Conservation (phyloP, 2,113 vertebrate genomes). For the Nycticryphes semicollaris region DNA sequence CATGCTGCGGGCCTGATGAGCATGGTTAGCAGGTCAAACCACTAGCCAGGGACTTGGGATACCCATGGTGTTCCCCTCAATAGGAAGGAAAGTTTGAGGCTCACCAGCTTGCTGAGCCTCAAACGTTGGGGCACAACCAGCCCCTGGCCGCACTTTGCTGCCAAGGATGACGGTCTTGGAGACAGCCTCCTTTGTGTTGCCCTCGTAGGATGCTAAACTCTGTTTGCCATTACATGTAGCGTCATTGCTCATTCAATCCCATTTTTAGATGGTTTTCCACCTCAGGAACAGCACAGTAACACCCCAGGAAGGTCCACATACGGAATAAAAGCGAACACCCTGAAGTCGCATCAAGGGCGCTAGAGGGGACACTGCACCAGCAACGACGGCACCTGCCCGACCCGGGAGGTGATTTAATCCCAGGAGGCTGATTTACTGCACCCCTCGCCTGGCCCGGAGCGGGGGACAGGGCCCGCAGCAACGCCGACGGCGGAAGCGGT, state of each 20-base stretch:
- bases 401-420: too few relatives aligned
- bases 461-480: too few relatives aligned
- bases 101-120: not conserved
- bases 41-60: not conserved
- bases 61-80: not conserved
- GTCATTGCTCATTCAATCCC: rapidly evolving
- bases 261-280: rapidly evolving
- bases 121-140: not conserved
- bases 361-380: not conserved
- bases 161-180: not conserved
- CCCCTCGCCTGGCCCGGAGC: too few relatives aligned
- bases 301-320: too few relatives aligned
- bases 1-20: rapidly evolving
- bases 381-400: not conserved
- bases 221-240: rapidly evolving
- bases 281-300: too few relatives aligned
- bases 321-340: too few relatives aligned
- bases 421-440: too few relatives aligned
- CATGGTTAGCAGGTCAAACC: rapidly evolving
- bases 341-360: too few relatives aligned
- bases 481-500: too few relatives aligned
- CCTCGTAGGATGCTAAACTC: not conserved
- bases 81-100: too few relatives aligned
- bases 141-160: rapidly evolving
- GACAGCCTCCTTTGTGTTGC: not conserved